Evolutionary conservation across 1,140 invertebrate species (phyloP).

Genomic region (Chrysomallon squamiferum): DNA sequence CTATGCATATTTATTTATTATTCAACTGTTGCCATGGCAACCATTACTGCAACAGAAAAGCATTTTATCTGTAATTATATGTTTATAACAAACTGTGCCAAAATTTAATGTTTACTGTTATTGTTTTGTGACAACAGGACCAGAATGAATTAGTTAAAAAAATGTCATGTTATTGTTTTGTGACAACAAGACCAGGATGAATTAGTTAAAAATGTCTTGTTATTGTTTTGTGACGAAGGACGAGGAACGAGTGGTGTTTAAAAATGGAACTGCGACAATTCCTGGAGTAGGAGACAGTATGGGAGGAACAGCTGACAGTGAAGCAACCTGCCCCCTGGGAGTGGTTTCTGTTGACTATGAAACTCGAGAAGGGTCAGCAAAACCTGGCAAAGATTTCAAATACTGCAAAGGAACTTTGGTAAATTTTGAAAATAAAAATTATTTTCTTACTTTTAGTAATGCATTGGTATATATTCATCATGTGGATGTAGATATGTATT

Average conservation of each 20-base stretch:
- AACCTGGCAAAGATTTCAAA: slow-evolving; percentile 54
- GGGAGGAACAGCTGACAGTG: slow-evolving; percentile 1
- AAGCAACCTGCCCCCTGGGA: slow-evolving; percentile 22
- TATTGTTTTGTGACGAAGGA: background rate
- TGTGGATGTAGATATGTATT: background rate
- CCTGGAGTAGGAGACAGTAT: slow-evolving; percentile 6
- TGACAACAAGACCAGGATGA: too few species aligned
- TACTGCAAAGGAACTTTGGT: slow-evolving; percentile 48
- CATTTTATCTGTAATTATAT: too few species aligned
- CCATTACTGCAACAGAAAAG: too few species aligned
- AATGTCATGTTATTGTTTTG: too few species aligned
- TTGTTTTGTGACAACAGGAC: too few species aligned
- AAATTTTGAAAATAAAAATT: slow-evolving; percentile 13
- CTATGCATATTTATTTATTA: too few species aligned
- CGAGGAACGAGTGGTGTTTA: slow-evolving; percentile 6
- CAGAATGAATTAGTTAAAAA: too few species aligned
- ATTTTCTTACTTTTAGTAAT: background rate
- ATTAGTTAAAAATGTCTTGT: too few species aligned
- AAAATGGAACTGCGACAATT: slow-evolving; percentile 19
- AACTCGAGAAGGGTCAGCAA: slow-evolving; percentile 56
- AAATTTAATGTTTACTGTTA: too few species aligned
- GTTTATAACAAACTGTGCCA: too few species aligned
- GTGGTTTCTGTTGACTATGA: slow-evolving; percentile 55
- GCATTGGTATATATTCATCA: background rate
- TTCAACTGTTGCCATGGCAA: too few species aligned